Percentiles rank a stretch among this genome's conserved stretches.
These are phyloP conservation scores for Allolobophora icterica DNA, from an alignment of 2,888 invertebrate genomes.

Conservation along the genomic window DNA sequence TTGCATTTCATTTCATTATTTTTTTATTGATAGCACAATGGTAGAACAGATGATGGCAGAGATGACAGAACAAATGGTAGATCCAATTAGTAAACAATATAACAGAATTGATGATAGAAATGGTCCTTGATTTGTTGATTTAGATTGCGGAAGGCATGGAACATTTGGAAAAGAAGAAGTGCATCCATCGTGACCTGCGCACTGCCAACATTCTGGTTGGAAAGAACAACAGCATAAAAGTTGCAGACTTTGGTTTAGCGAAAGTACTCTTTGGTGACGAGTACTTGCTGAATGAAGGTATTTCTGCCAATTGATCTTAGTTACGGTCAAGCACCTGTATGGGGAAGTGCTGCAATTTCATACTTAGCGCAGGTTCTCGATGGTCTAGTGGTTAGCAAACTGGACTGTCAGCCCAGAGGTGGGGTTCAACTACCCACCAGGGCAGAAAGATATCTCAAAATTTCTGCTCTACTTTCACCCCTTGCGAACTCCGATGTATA, in stretches of 20 bases:
- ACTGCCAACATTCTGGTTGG: conserved; percentile 65
- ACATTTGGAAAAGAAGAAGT: conserved; percentile 62
- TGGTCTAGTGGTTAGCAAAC: not conserved
- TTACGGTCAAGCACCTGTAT: not conserved
- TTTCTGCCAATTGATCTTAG: not conserved
- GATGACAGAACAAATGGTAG: not conserved
- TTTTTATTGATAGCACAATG: no score
- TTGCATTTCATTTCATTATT: no score
- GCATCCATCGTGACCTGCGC: conserved; percentile 63
- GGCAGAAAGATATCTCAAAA: no score
- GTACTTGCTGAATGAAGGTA: conserved; percentile 20
- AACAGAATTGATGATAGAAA: not conserved
- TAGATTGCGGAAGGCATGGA: conserved; percentile 65
- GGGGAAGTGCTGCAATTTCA: not conserved
- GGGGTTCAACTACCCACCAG: not conserved
- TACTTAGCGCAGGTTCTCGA: not conserved
- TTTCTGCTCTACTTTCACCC: no score
- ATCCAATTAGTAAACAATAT: not conserved
- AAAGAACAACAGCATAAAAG: conserved; percentile 61
- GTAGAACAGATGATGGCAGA: no score
- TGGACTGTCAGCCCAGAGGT: not conserved
- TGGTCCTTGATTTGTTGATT: not conserved
- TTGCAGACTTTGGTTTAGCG: conserved; percentile 65
- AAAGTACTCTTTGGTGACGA: conserved; percentile 56
- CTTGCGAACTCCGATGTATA: no score